A percentile compares a stretch with the other conserved stretches of the same genome.
phyloP scores from a whole-genome alignment of 1,140 invertebrate species.

The Heliconius himera region DNA sequence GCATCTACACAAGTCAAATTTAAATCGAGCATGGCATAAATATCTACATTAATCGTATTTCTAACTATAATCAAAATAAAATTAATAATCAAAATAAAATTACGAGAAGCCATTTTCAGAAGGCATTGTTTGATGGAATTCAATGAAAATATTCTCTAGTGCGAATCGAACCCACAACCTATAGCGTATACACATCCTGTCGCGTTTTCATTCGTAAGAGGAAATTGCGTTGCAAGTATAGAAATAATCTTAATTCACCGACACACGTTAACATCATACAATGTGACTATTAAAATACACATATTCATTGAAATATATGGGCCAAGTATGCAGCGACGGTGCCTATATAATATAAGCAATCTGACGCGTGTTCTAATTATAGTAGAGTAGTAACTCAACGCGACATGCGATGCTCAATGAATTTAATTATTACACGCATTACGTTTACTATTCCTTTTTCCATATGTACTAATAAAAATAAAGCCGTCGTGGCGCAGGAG shows the following conservation, averaged over 20 bases:
- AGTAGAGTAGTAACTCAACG: slow-evolving; percentile 49
- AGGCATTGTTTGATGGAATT: no score
- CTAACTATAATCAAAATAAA: no score
- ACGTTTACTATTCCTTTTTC: slow-evolving; percentile 3
- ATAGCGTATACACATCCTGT: no score
- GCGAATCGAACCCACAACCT: no score
- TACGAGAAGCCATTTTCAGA: neutral
- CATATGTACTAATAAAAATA: neutral
- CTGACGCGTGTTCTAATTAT: slow-evolving; percentile 67
- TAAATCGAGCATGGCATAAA: neutral
- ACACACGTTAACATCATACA: slow-evolving; percentile 12
- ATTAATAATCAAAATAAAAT: slow-evolving; percentile 5
- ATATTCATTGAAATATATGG: slow-evolving; percentile 57
- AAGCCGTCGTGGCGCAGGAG: no score
- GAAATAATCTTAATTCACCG: slow-evolving; percentile 10
- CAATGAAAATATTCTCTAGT: no score
- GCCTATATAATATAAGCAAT: slow-evolving; percentile 56
- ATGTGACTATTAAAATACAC: slow-evolving; percentile 32
- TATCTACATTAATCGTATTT: neutral
- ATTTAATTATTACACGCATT: slow-evolving; percentile 52
- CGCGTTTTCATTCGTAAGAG: neutral
- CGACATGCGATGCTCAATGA: slow-evolving; percentile 58
- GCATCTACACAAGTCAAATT: neutral
- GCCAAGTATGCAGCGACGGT: slow-evolving; percentile 62
- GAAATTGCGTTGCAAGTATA: slow-evolving; percentile 2